Conservation (phyloP, 2,113 vertebrate species). For the Columba livia region DNA sequence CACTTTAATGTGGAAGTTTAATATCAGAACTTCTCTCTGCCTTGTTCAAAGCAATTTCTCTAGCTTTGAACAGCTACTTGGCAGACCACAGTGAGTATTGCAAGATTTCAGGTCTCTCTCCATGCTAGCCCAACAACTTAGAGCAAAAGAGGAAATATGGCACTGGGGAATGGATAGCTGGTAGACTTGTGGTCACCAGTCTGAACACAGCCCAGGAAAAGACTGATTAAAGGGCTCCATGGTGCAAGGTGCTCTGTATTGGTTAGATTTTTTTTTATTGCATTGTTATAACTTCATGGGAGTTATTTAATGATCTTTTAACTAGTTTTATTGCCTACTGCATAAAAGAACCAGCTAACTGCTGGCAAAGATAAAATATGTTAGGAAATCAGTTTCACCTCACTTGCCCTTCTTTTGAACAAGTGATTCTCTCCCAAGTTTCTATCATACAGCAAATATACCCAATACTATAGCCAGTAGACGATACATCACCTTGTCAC, state of each 20-base stretch:
- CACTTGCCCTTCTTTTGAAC: not conserved
- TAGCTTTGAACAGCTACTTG: slow-evolving; percentile 40
- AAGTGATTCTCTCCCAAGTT: not conserved
- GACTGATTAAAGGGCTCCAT: slow-evolving; percentile 9
- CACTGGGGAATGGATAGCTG: not conserved
- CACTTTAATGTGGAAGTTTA: slow-evolving; percentile 46
- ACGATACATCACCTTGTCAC: not conserved
- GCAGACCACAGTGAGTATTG: not conserved
- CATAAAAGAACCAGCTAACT: slow-evolving; percentile 8
- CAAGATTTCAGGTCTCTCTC: not conserved
- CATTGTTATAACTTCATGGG: slow-evolving; percentile 22
- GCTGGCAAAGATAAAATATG: not conserved
- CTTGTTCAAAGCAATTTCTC: slow-evolving; percentile 55
- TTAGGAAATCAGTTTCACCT: not conserved
- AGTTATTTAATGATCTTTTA: slow-evolving; percentile 52
- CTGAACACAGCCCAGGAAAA: not conserved
- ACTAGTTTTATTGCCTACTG: slow-evolving; percentile 48
- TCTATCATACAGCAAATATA: not conserved
- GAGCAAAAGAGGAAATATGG: not conserved
- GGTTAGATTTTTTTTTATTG: slow-evolving; percentile 8
- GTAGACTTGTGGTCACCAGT: not conserved
- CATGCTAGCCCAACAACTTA: not conserved
- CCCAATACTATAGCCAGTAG: not conserved
- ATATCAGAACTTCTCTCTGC: slow-evolving; percentile 50
- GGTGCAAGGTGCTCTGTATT: not conserved